These are phyloP conservation scores for Tupaia tana DNA, from an alignment of 2,113 vertebrate genomes.

Conservation along the genomic window DNA sequence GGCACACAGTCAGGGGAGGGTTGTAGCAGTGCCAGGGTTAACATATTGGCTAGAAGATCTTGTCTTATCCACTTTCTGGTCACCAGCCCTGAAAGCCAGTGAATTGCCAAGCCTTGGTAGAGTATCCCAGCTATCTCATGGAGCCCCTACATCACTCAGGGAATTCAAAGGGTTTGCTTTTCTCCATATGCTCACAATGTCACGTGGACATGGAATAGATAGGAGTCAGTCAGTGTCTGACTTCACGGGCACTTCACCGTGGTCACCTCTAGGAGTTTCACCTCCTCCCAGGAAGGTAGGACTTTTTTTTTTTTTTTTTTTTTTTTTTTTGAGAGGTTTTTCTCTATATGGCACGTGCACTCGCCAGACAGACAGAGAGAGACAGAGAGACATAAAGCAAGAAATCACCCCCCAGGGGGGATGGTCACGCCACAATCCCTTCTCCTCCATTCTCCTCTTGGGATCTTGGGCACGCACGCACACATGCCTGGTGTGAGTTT, in stretches of 20 bases:
- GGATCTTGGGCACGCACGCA: too few relatives aligned
- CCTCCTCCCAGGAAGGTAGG: not conserved
- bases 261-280: not conserved
- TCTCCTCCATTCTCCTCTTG: too few relatives aligned
- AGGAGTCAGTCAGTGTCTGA: not conserved
- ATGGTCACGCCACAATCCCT: too few relatives aligned
- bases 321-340: too few relatives aligned
- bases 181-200: not conserved
- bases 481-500: too few relatives aligned
- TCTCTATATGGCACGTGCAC: too few relatives aligned
- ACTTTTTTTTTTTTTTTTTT: too few relatives aligned
- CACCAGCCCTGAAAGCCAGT: not conserved
- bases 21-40: not conserved
- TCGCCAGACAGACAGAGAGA: too few relatives aligned
- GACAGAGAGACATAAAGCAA: too few relatives aligned
- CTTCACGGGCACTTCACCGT: not conserved
- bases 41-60: not conserved
- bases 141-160: not conserved
- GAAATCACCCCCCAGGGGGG: too few relatives aligned
- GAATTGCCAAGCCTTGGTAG: not conserved
- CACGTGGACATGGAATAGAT: not conserved
- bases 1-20: not conserved
- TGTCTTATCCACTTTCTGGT: not conserved
- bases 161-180: not conserved
- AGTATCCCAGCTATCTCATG: not conserved